Percentiles rank a stretch among this genome's conserved stretches.
These are phyloP conservation scores for Tiliacea aurago DNA, from an alignment of 2,888 invertebrate genomes.

Conservation along the genomic window DNA sequence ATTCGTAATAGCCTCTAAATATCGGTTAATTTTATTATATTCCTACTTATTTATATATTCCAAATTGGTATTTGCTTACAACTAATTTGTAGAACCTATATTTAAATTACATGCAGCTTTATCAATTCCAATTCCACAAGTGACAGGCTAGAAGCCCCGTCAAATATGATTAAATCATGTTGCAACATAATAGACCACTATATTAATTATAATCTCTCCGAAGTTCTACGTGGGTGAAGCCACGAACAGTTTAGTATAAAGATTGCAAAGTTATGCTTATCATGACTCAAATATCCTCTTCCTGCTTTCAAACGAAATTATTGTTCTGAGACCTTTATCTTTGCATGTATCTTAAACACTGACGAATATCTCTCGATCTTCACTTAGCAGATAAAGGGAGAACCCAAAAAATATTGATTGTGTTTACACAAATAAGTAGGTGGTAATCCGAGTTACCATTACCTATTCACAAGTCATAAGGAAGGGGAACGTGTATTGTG, in stretches of 20 bases:
- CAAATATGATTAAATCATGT: slow-evolving; percentile 10
- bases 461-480: slow-evolving; percentile 78
- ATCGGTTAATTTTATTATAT: neutral
- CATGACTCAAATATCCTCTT: slow-evolving; percentile 67
- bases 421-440: slow-evolving; percentile 90
- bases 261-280: slow-evolving; percentile 63
- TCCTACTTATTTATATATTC: neutral
- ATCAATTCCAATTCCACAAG: neutral
- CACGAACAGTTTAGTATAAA: slow-evolving; percentile 8
- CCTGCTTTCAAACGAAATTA: slow-evolving; percentile 63
- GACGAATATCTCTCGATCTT: slow-evolving; percentile 78
- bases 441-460: slow-evolving; percentile 86
- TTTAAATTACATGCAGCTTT: slow-evolving; percentile 1
- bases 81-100: neutral
- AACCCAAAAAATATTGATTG: slow-evolving; percentile 88
- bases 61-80: neutral
- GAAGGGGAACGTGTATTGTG: slow-evolving; percentile 77
- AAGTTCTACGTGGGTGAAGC: slow-evolving; percentile 6
- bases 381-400: slow-evolving; percentile 78
- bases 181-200: slow-evolving; percentile 24
- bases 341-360: slow-evolving; percentile 73
- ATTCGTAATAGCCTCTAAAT: neutral
- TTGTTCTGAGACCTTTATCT: slow-evolving; percentile 69
- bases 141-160: neutral
- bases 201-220: slow-evolving; percentile 19